Evolutionary conservation across 37 sponge, comb jelly and placozoan genomes (phyloP), one percentile per base, ranked within the genome.

Genomic region (Eunapius fragilis): DNA sequence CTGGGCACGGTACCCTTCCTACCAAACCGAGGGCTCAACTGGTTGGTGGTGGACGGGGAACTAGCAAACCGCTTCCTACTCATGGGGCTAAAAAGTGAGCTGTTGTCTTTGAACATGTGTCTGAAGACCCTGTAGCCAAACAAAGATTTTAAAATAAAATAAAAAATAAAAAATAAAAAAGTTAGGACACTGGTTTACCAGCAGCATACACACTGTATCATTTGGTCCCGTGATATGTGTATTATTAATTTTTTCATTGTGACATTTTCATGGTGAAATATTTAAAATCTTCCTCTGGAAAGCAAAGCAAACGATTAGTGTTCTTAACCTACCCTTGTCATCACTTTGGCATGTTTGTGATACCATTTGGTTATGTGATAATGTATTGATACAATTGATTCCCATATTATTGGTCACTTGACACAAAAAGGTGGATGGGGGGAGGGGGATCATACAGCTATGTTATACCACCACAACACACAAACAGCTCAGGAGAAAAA

Each of bases 91-190:
- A 58, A 58, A 17, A 19, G 22, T 17, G 58, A 19, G 58, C 58
- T 17, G 14, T 49, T 36, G 50, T 84, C 89, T 19, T 88, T 81
- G 19, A 92, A 85, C 86, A 85, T 85, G 12, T 86, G 75, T 69
- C 89, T 76, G 25, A 92, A 87, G 13, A 88, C 88, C 25, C 88
- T 86, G 82, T 28, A 6, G 6, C 3, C 41, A 41, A 3, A 41
- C 41, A 41, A 41, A n/a, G n/a, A n/a, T n/a, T n/a, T n/a, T n/a
- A n/a, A n/a, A n/a, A n/a, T n/a, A n/a, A 45, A 45, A 45, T 45
- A 9, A 45, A 45, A 45, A 45, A 45, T 4, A 10, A 25, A 7
- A 32, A 17, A 33, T 37, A 34, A 31, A 26, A 67, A 10, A 28
- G 17, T 45, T 2, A 27, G 17, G 31, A 80, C 19, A 32, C 69